Base-by-base conservation (phyloP, 1,140 invertebrate genomes). In the Ostrea denselamellosa region DNA sequence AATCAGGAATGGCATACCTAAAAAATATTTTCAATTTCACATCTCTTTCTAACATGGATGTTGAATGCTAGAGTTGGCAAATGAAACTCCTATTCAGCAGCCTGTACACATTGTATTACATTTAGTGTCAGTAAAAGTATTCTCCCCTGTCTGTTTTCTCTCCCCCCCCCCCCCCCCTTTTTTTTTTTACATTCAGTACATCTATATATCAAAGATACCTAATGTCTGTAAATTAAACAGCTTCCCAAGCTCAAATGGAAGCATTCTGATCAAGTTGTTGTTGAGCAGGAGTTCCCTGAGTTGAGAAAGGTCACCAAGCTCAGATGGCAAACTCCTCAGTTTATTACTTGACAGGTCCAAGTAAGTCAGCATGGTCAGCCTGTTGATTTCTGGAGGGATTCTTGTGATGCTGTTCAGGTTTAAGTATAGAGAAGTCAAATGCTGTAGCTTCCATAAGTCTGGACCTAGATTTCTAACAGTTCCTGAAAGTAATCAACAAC, bases 201-300 rank as follows among this genome's bases (percentile, higher is more conserved):
- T 44, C 34, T 44, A 44, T 44, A 44, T 44, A 44, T 44, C 71
- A 22, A 17, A n/a, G 92, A 90, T 92, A 96, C 96, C 95, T 87
- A 96, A 92, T 84, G 93, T 95, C 95, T 98, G 97, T 90, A 99
- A 96, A 95, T 99, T 98, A 95, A 99, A 99, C 89, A 99, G 96
- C 95, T 99, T 99, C 90, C 99, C 99, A 92, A 99, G 96, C 95
- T 99, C 98, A 95, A 98, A 99, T 3, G 99, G 99, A 92, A 99
- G 96, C 90, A 97, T 97, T 83, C 98, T 96, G 89, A 99, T 96
- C 93, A 97, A 97, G 95, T 99, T 99, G 95, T 99, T 97, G 95
- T 98, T 98, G 85, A 99, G 96, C 92, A 98, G 96, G 90, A 99
- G 96, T 95, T 99, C 98, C 95, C 98, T 97, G 91, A 99, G 96